These are phyloP conservation scores for Apamea sordens DNA, from an alignment of 2,888 invertebrate genomes.

Conservation along the genomic window DNA sequence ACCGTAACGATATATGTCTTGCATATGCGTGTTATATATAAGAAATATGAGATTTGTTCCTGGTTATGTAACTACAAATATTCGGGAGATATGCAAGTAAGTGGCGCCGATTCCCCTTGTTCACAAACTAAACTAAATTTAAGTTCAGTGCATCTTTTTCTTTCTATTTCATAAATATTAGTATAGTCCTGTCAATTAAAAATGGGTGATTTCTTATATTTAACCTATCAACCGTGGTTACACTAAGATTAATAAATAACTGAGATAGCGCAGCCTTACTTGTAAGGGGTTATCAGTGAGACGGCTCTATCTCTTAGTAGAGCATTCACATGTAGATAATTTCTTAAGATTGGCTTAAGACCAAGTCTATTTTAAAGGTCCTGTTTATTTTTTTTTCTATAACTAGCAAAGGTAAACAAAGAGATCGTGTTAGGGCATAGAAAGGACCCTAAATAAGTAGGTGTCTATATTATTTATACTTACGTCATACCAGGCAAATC, in stretches of 20 bases:
- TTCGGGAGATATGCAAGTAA: slow-evolving; percentile 26
- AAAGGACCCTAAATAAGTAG: neutral
- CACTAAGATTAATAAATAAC: neutral
- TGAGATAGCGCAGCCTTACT: neutral
- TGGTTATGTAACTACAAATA: slow-evolving; percentile 18
- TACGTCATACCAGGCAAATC: neutral
- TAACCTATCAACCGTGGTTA: neutral
- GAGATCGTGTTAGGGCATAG: neutral
- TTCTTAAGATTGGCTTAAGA: slow-evolving; percentile 12
- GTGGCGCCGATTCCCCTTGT: too few species aligned
- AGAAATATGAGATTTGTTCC: slow-evolving; percentile 39
- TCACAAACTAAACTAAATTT: too few species aligned
- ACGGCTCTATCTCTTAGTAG: neutral
- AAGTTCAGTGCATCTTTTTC: too few species aligned
- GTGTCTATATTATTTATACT: too few species aligned
- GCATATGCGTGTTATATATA: neutral
- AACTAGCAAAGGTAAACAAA: slow-evolving; percentile 5
- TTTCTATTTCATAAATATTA: too few species aligned
- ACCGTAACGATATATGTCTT: slow-evolving; percentile 31
- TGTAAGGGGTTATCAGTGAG: too few species aligned
- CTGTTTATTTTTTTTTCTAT: slow-evolving; percentile 16
- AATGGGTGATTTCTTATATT: neutral
- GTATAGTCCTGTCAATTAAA: too few species aligned
- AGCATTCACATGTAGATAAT: neutral
- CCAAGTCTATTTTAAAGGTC: slow-evolving; percentile 19